Percentiles rank a stretch among this genome's conserved stretches.
Conservation (phyloP, 1,140 invertebrate species). For the Drosophila quadrilineata region DNA sequence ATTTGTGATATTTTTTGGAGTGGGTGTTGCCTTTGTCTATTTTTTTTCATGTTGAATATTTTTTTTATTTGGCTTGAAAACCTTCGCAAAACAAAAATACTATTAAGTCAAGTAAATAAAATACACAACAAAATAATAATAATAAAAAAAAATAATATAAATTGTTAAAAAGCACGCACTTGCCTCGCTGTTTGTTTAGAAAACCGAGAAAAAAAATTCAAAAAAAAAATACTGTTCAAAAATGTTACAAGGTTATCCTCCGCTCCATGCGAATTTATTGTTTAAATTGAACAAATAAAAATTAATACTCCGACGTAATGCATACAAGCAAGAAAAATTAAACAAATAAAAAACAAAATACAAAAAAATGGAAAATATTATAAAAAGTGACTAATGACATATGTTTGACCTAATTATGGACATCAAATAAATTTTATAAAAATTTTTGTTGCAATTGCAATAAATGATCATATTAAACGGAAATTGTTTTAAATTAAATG, state of each 20-base stretch:
- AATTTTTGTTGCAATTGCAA: too few relatives aligned
- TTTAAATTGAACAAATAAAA: slow-evolving; percentile 54
- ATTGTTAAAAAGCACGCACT: slow-evolving; percentile 50
- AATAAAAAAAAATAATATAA: slow-evolving; percentile 26
- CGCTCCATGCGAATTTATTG: slow-evolving; percentile 39
- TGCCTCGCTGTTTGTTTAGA: slow-evolving; percentile 43
- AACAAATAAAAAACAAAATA: too few relatives aligned
- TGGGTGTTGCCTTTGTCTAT: slow-evolving; percentile 31
- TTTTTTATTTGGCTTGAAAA: slow-evolving; percentile 21
- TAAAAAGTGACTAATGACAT: too few relatives aligned
- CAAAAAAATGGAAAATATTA: too few relatives aligned
- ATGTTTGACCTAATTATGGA: too few relatives aligned
- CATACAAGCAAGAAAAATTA: slow-evolving; percentile 9
- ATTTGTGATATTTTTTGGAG: slow-evolving; percentile 21
- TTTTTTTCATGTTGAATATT: slow-evolving; percentile 7
- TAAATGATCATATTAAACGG: too few relatives aligned
- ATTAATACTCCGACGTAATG: slow-evolving; percentile 31
- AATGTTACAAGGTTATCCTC: slow-evolving; percentile 44
- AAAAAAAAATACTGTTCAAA: slow-evolving; percentile 5
- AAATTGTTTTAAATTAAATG: slow-evolving; percentile 20
- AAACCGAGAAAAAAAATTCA: slow-evolving; percentile 16
- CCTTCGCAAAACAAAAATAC: slow-evolving; percentile 21
- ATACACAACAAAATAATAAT: not conserved
- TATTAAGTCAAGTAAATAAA: slow-evolving; percentile 38
- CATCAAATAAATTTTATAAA: too few relatives aligned